A percentile compares a stretch with the other conserved stretches of the same genome.
Conservation (phyloP, 2,113 vertebrate species). For the Sebastes fasciatus region DNA sequence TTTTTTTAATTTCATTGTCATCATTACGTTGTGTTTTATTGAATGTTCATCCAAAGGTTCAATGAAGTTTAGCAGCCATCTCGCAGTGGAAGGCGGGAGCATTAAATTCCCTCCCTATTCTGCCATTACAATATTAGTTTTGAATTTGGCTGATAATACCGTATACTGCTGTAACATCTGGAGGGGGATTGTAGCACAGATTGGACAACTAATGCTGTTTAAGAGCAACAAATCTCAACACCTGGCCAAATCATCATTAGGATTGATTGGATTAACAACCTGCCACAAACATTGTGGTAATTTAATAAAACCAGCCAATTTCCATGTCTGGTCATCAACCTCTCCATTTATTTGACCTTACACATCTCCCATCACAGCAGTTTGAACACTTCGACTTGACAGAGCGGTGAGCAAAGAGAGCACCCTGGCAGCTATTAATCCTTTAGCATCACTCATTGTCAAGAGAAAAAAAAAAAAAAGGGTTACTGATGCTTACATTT, state of each 20-base stretch:
- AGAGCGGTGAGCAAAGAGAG: background rate
- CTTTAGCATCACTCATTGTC: slow-evolving; percentile 36
- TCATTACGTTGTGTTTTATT: background rate
- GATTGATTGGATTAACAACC: background rate
- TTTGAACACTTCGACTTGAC: slow-evolving; percentile 15
- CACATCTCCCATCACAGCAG: slow-evolving; percentile 3
- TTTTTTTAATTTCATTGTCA: background rate
- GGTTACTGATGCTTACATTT: slow-evolving; percentile 33
- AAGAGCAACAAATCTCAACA: background rate
- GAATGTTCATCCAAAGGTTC: background rate
- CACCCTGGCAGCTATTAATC: slow-evolving; percentile 28
- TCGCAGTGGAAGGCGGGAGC: background rate
- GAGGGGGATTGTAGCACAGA: background rate
- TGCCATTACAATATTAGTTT: background rate
- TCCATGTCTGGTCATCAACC: background rate
- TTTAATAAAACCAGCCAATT: background rate
- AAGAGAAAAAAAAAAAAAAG: slow-evolving; percentile 24
- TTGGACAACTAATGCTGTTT: background rate
- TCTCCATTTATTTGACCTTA: slow-evolving; percentile 3
- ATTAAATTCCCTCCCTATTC: background rate
- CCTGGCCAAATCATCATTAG: background rate
- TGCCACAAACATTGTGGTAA: background rate
- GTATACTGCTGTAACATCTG: background rate
- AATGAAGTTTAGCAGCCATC: background rate
- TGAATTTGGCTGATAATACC: background rate